Conservation (phyloP, 2,888 invertebrate genomes). For the Eupithecia exiguata region DNA sequence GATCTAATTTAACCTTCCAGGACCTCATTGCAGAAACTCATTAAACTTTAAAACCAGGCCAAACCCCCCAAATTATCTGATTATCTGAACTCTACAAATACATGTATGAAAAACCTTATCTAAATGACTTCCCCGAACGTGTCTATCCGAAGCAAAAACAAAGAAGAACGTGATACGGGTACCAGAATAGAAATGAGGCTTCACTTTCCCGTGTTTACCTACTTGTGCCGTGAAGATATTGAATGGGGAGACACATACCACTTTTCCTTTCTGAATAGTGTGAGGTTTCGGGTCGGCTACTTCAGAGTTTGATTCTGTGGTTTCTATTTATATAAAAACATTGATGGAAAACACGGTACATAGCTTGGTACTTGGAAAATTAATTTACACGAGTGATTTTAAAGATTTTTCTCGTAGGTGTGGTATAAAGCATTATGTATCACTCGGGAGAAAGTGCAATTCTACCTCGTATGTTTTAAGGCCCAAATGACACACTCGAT, state of each 20-base stretch:
- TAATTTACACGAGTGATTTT: too few species aligned
- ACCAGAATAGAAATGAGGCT: slow-evolving; percentile 26
- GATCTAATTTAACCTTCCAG: not conserved
- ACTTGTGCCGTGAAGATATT: slow-evolving; percentile 23
- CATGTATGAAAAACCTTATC: slow-evolving; percentile 38
- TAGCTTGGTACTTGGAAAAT: not conserved
- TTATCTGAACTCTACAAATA: slow-evolving; percentile 28
- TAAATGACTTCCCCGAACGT: slow-evolving; percentile 43
- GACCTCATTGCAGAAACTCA: not conserved
- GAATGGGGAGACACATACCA: slow-evolving; percentile 13
- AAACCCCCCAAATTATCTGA: slow-evolving; percentile 15
- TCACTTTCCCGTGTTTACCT: slow-evolving; percentile 20
- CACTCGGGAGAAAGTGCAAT: too few species aligned
- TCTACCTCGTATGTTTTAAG: too few species aligned
- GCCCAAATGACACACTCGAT: too few species aligned
- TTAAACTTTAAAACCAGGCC: slow-evolving; percentile 10
- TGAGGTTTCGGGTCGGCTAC: slow-evolving; percentile 3
- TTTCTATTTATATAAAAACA: not conserved
- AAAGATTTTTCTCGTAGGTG: too few species aligned
- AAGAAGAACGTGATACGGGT: slow-evolving; percentile 43
- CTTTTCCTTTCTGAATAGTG: slow-evolving; percentile 15
- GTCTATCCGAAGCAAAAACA: slow-evolving; percentile 44
- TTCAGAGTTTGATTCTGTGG: not conserved
- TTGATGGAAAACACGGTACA: not conserved
- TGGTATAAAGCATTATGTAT: too few species aligned